phyloP scores from a whole-genome alignment of 2,888 invertebrate species.

The Protonemura montana region DNA sequence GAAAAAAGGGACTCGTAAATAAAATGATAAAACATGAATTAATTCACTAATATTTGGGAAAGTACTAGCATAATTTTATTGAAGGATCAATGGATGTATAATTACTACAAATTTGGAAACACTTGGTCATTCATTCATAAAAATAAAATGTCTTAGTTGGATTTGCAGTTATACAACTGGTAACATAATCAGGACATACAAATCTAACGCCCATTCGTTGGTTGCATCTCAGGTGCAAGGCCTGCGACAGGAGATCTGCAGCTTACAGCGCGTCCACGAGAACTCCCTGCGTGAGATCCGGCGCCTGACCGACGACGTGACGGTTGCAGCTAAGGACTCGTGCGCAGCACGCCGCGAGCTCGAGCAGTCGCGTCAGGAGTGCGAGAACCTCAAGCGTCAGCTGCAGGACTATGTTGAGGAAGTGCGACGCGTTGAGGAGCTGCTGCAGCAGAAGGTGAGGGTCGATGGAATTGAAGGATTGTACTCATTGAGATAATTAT shows the following conservation, averaged over 20 bases:
- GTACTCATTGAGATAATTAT: too few species aligned
- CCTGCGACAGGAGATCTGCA: constrained; percentile 67
- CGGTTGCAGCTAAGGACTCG: constrained; percentile 68
- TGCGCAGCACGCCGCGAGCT: constrained; percentile 71
- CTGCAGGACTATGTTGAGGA: constrained; percentile 83
- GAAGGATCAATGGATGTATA: too few species aligned
- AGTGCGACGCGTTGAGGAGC: constrained; percentile 79
- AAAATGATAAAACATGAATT: too few species aligned
- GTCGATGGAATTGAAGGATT: neutral
- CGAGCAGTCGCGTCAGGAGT: constrained; percentile 73
- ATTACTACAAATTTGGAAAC: too few species aligned
- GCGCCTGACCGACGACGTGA: constrained; percentile 76
- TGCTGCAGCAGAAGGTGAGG: constrained; percentile 71
- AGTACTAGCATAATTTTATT: too few species aligned
- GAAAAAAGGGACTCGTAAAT: too few species aligned
- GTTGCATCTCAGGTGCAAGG: constrained; percentile 53
- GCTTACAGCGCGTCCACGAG: constrained; percentile 66
- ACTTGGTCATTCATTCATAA: too few species aligned
- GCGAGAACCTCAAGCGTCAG: constrained; percentile 76
- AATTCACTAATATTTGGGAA: too few species aligned
- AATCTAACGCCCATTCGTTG: too few species aligned
- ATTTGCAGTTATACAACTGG: too few species aligned
- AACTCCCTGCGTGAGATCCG: constrained; percentile 72
- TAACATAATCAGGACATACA: too few species aligned
- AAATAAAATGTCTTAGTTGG: too few species aligned